A percentile compares a stretch with the other conserved stretches of the same genome.
Conservation (phyloP, 2,113 vertebrate genomes). For the Myrmophylax atrothorax region DNA sequence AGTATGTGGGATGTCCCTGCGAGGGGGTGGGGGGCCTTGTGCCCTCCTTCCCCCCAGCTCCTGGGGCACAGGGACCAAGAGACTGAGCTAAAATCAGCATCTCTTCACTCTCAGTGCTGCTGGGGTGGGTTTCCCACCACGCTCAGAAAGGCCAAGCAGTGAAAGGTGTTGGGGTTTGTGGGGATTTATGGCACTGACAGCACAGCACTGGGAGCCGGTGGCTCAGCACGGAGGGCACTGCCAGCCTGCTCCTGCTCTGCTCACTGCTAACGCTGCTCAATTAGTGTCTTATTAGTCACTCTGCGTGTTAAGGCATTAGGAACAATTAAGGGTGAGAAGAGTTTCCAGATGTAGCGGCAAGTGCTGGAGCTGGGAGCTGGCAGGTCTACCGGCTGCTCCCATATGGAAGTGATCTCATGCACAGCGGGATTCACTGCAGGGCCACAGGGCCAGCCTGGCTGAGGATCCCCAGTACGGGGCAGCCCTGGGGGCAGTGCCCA, state of each 20-base stretch:
- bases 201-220: not conserved
- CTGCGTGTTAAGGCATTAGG: conserved; percentile 68
- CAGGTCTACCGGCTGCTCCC: conserved; percentile 3
- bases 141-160: not conserved
- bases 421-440: fast-evolving
- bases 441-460: fast-evolving
- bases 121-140: fast-evolving
- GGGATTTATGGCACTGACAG: not conserved
- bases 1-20: fast-evolving
- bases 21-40: fast-evolving
- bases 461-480: fast-evolving
- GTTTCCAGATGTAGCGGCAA: conserved; percentile 66
- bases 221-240: not conserved
- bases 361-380: conserved; percentile 26
- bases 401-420: not conserved
- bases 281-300: conserved; percentile 72
- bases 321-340: conserved; percentile 74
- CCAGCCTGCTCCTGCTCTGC: not conserved
- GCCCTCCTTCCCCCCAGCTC: not conserved
- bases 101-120: not conserved
- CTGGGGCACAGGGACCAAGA: fast-evolving
- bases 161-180: not conserved
- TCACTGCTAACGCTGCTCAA: conserved; percentile 29
- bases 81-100: not conserved
- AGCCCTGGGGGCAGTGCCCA: fast-evolving